These are phyloP conservation scores for Holacanthus passer DNA, from an alignment of 2,113 vertebrate species.

Conservation along the genomic window DNA sequence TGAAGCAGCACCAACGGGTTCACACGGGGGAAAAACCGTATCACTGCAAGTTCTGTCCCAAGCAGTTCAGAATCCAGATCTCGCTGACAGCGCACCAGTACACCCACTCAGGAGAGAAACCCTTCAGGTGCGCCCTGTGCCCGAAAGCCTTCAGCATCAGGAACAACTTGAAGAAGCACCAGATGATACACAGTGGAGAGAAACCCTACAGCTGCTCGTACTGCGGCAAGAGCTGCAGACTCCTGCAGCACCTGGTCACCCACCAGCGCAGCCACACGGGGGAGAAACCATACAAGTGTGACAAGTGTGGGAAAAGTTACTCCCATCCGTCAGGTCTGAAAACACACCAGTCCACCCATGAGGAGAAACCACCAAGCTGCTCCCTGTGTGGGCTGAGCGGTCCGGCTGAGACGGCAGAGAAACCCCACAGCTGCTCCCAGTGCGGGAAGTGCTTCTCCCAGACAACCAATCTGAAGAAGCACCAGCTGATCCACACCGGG, in stretches of 20 bases:
- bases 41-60: slow-evolving; percentile 30
- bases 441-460: slow-evolving; percentile 44
- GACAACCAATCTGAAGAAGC: background rate
- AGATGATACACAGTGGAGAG: slow-evolving; percentile 41
- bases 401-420: background rate
- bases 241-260: slow-evolving; percentile 26
- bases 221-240: slow-evolving; percentile 28
- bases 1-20: slow-evolving; percentile 20
- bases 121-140: slow-evolving; percentile 38
- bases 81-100: slow-evolving; percentile 1
- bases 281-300: slow-evolving; percentile 43
- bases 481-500: slow-evolving; percentile 35
- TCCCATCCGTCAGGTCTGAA: background rate
- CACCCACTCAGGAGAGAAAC: slow-evolving; percentile 45
- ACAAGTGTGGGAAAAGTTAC: slow-evolving; percentile 28
- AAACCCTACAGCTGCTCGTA: slow-evolving; percentile 31
- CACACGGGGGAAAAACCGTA: slow-evolving; percentile 56
- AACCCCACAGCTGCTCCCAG: slow-evolving; percentile 13
- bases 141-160: slow-evolving; percentile 28
- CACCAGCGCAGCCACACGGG: slow-evolving; percentile 30
- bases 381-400: background rate
- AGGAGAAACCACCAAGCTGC: background rate
- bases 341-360: background rate
- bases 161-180: slow-evolving; percentile 51
- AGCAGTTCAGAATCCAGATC: slow-evolving; percentile 17